Conservation (phyloP, 2,888 invertebrate genomes). For the Encarsia formosa region DNA sequence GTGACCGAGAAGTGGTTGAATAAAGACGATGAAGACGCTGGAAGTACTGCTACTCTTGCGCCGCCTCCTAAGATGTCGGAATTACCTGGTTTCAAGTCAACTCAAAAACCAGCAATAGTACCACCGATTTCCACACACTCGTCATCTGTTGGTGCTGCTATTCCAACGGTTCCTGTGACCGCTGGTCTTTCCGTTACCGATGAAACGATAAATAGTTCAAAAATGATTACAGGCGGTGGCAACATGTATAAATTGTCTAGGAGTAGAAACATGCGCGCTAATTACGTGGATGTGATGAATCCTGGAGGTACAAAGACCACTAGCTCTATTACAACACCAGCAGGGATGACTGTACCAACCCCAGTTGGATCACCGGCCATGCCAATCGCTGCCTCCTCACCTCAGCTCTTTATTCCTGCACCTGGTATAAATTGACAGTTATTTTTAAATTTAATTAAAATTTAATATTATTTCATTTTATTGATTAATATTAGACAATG, state of each 20-base stretch:
- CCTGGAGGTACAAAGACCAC: constrained; percentile 57
- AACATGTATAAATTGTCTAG: constrained; percentile 80
- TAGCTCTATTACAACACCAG: constrained; percentile 40
- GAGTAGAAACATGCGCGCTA: constrained; percentile 64
- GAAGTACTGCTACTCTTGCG: constrained; percentile 54
- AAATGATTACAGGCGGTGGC: constrained; percentile 47
- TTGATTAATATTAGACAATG: too few relatives aligned
- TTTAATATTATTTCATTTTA: too few relatives aligned
- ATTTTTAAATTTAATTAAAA: too few relatives aligned
- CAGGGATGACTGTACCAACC: constrained; percentile 38
- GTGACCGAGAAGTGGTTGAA: constrained; percentile 84
- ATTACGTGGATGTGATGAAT: constrained; percentile 86
- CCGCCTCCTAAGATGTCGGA: constrained; percentile 71
- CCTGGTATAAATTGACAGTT: constrained; percentile 49
- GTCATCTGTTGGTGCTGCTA: constrained; percentile 4
- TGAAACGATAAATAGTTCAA: constrained; percentile 35
- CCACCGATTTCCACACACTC: constrained; percentile 24
- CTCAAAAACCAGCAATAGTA: constrained; percentile 31
- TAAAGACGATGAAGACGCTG: constrained; percentile 67
- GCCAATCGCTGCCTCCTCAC: constrained; percentile 50
- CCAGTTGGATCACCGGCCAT: constrained; percentile 50
- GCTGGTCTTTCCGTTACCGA: constrained; percentile 7
- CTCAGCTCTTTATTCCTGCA: constrained; percentile 57
- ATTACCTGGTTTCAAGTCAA: constrained; percentile 43
- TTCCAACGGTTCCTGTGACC: background rate